These are phyloP conservation scores for Metellina segmentata DNA, from an alignment of 2,888 invertebrate species.

Conservation along the genomic window DNA sequence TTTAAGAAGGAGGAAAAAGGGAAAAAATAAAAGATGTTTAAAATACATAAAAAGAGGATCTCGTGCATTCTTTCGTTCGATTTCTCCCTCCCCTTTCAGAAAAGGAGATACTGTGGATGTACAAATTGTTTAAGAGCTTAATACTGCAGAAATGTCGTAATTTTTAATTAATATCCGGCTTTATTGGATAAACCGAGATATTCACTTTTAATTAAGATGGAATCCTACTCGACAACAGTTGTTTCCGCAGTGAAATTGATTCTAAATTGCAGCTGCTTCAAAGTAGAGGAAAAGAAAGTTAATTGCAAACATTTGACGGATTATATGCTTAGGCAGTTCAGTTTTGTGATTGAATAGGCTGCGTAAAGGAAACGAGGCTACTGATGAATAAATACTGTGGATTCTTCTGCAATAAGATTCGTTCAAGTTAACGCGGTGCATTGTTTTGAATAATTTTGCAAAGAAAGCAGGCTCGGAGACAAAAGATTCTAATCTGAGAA, in stretches of 20 bases:
- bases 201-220: conserved; percentile 35
- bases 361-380: background rate
- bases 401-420: background rate
- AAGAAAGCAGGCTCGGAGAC: background rate
- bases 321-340: background rate
- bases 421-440: background rate
- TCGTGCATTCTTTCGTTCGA: background rate
- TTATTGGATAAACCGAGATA: conserved; percentile 23
- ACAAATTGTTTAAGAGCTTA: conserved; percentile 27
- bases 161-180: conserved; percentile 46
- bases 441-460: background rate
- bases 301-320: background rate
- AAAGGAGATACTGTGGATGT: background rate
- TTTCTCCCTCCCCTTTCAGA: no score
- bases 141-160: conserved; percentile 13
- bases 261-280: background rate
- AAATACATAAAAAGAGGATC: background rate
- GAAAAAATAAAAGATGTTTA: background rate
- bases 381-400: background rate
- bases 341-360: background rate
- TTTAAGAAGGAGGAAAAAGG: background rate
- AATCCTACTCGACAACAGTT: background rate
- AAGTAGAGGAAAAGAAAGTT: background rate
- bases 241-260: background rate
- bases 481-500: background rate